phyloP scores from a whole-genome alignment of 2,797 vertebrate genomes.

The Rousettus madagascariensis region DNA sequence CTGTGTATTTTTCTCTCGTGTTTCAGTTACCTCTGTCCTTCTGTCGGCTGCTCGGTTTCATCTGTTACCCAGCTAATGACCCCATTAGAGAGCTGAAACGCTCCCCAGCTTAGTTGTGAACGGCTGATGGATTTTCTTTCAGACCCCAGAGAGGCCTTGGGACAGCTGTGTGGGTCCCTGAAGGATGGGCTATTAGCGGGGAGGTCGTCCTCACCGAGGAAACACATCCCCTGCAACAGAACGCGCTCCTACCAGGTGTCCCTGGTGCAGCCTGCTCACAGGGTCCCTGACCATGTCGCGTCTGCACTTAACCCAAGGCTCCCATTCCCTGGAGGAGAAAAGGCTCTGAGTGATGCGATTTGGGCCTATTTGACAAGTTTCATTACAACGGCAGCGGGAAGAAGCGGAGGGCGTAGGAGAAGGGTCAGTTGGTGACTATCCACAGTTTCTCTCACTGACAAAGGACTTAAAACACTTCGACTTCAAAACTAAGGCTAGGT shows the following conservation, averaged over 20 bases:
- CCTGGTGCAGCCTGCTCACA: not conserved
- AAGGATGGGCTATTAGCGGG: not conserved
- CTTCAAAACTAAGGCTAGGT: not conserved
- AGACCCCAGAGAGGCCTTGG: constrained; percentile 31
- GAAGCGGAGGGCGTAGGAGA: not conserved
- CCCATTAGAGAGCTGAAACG: constrained; percentile 15
- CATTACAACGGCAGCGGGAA: not conserved
- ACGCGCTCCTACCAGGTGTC: fast-evolving
- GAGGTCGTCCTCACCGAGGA: not conserved
- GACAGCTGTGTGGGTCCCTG: constrained; percentile 17
- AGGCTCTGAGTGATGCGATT: not conserved
- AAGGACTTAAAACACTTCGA: not conserved
- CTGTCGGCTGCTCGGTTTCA: not conserved
- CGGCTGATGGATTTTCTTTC: constrained; percentile 27
- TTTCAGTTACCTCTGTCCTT: constrained; percentile 18
- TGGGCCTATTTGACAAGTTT: not conserved
- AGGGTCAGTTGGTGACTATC: not conserved
- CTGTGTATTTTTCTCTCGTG: not conserved
- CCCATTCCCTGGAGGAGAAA: not conserved
- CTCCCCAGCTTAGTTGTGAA: not conserved
- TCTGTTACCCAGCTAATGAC: constrained; percentile 40
- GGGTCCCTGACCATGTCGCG: too few relatives aligned
- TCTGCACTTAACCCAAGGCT: not conserved
- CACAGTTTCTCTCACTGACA: not conserved
- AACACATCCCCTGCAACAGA: not conserved